These are phyloP conservation scores for Cotesia congregata DNA, from an alignment of 2,888 invertebrate species.

Conservation along the genomic window DNA sequence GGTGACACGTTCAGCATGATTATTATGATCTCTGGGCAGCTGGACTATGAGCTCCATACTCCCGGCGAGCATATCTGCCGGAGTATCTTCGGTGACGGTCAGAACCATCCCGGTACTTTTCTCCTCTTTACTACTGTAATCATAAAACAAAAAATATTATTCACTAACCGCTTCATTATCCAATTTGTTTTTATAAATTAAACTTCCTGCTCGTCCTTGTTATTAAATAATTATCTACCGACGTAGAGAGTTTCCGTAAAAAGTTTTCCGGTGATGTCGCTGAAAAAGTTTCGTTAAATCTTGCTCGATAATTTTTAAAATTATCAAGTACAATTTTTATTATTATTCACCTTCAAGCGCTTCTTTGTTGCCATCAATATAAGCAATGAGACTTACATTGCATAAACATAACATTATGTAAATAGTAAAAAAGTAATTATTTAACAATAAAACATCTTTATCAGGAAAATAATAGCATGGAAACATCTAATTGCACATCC, in stretches of 20 bases:
- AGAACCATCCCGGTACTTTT: slow-evolving; percentile 65
- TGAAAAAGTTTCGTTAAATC: too few species aligned
- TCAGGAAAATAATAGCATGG: background rate
- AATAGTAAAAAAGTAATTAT: background rate
- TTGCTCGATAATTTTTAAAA: background rate
- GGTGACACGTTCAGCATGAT: slow-evolving; percentile 64
- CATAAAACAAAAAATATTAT: slow-evolving; percentile 34
- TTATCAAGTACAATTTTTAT: background rate
- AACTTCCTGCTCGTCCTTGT: background rate
- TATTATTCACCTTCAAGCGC: too few species aligned
- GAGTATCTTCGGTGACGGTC: slow-evolving; percentile 78
- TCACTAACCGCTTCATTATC: slow-evolving; percentile 4
- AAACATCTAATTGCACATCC: background rate
- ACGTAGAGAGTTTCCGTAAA: background rate
- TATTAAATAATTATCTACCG: background rate
- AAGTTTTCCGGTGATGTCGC: background rate
- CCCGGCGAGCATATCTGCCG: slow-evolving; percentile 79
- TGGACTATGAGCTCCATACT: slow-evolving; percentile 79
- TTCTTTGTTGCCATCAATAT: background rate
- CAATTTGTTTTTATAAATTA: background rate
- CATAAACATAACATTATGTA: background rate
- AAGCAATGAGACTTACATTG: too few species aligned
- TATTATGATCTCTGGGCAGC: slow-evolving; percentile 71
- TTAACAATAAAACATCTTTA: background rate
- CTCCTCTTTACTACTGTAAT: slow-evolving; percentile 62